A percentile compares a stretch with the other conserved stretches of the same genome.
phyloP scores from a whole-genome alignment of 2,113 vertebrate species.

The Sphyrna mokarran region DNA sequence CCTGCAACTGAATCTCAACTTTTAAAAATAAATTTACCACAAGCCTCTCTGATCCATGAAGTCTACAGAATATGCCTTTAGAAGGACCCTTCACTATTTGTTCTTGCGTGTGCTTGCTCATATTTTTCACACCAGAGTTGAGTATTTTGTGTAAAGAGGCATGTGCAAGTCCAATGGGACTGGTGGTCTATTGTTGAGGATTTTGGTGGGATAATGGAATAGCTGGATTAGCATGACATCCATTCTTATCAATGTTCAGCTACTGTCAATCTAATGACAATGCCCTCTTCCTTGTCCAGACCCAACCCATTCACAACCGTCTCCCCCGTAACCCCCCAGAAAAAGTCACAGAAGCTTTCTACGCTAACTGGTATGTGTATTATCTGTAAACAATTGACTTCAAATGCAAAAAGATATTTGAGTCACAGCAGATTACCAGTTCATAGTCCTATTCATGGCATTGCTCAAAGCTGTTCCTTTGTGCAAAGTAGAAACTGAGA shows the following conservation, averaged over 20 bases:
- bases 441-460: background rate
- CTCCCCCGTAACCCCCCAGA: background rate
- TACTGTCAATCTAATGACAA: background rate
- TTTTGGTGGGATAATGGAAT: background rate
- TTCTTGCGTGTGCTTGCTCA: background rate
- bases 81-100: background rate
- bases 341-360: background rate
- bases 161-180: background rate
- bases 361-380: background rate
- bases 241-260: no score
- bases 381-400: background rate
- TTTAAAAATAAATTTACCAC: background rate
- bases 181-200: background rate
- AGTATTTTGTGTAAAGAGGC: background rate
- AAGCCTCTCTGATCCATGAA: background rate
- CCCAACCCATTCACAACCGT: background rate
- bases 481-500: background rate
- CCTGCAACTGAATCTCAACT: background rate
- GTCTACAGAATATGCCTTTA: slow-evolving; percentile 28
- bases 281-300: background rate
- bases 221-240: background rate
- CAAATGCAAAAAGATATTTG: background rate
- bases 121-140: background rate
- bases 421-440: background rate
- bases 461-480: background rate